phyloP scores from a whole-genome alignment of 1,140 invertebrate species.

The Trachymyrmex septentrionalis region DNA sequence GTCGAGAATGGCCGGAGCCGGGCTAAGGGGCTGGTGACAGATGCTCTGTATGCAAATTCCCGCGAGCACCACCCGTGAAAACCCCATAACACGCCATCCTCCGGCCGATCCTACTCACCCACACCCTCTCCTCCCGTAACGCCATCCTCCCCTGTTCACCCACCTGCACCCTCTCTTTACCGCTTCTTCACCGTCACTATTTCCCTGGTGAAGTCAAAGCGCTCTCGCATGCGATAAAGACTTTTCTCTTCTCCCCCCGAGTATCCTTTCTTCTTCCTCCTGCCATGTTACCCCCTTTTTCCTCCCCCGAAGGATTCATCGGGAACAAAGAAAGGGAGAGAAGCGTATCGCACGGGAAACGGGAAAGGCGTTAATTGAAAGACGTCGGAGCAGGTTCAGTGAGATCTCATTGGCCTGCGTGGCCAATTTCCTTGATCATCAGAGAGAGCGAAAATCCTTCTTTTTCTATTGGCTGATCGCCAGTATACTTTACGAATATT shows the following conservation, averaged over 20 bases:
- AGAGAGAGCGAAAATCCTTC: slow-evolving; percentile 30
- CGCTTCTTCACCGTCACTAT: slow-evolving; percentile 67
- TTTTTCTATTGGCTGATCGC: slow-evolving; percentile 7
- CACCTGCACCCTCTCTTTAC: slow-evolving; percentile 71
- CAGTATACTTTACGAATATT: background rate
- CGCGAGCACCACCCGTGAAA: slow-evolving; percentile 79
- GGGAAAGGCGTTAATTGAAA: slow-evolving; percentile 83
- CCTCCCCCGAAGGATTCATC: slow-evolving; percentile 24
- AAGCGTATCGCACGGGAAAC: slow-evolving; percentile 68
- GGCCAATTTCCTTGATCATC: slow-evolving; percentile 67
- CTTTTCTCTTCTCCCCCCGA: slow-evolving; percentile 68
- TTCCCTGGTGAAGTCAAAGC: slow-evolving; percentile 66
- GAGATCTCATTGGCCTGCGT: slow-evolving; percentile 69
- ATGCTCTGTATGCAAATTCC: slow-evolving; percentile 87
- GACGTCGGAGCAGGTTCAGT: slow-evolving; percentile 63
- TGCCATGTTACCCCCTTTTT: background rate
- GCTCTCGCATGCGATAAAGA: slow-evolving; percentile 78
- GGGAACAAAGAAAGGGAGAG: slow-evolving; percentile 77
- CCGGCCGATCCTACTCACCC: slow-evolving; percentile 59
- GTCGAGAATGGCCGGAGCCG: slow-evolving; percentile 83
- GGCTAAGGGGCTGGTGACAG: slow-evolving; percentile 86
- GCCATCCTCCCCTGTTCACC: slow-evolving; percentile 11
- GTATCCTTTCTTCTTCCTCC: slow-evolving; percentile 17
- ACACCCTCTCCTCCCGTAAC: slow-evolving; percentile 47
- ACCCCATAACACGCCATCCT: slow-evolving; percentile 78